A percentile compares a stretch with the other conserved stretches of the same genome.
Conservation (phyloP, 2,797 vertebrate genomes). For the Acridotheres tristis region DNA sequence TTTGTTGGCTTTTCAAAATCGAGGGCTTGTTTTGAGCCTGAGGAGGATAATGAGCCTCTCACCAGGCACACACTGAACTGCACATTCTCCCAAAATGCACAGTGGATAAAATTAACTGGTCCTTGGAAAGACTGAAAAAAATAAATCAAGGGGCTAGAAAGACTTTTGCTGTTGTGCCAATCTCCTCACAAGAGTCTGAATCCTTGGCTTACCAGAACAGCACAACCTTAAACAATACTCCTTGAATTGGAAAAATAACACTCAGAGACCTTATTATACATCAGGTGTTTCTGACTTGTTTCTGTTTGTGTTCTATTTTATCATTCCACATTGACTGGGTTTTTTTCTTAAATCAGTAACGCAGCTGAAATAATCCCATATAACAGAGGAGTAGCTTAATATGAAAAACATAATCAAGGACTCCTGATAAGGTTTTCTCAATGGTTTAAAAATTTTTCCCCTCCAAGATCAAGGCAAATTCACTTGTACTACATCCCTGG, state of each 20-base stretch:
- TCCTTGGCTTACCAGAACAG: not conserved
- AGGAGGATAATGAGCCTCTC: not conserved
- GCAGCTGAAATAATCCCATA: not conserved
- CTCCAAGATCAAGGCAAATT: not conserved
- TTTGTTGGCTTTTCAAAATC: constrained; percentile 10
- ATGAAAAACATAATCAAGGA: not conserved
- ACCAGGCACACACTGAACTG: constrained; percentile 29
- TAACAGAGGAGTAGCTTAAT: not conserved
- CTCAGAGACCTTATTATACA: not conserved
- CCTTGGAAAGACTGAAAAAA: constrained; percentile 10
- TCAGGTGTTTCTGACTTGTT: not conserved
- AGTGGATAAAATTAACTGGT: not conserved
- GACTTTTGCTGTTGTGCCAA: not conserved
- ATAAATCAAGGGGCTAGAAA: not conserved
- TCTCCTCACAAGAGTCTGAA: not conserved
- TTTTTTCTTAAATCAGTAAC: not conserved
- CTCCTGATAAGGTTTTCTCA: not conserved
- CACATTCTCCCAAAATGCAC: not conserved
- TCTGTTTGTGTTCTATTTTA: not conserved
- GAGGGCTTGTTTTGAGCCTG: constrained; percentile 14
- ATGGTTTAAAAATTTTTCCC: not conserved
- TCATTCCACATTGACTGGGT: not conserved
- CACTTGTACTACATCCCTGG: not conserved
- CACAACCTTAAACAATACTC: not conserved
- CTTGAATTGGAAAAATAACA: not conserved